phyloP scores from a whole-genome alignment of 2,888 invertebrate species.

The Spisula subtruncata region DNA sequence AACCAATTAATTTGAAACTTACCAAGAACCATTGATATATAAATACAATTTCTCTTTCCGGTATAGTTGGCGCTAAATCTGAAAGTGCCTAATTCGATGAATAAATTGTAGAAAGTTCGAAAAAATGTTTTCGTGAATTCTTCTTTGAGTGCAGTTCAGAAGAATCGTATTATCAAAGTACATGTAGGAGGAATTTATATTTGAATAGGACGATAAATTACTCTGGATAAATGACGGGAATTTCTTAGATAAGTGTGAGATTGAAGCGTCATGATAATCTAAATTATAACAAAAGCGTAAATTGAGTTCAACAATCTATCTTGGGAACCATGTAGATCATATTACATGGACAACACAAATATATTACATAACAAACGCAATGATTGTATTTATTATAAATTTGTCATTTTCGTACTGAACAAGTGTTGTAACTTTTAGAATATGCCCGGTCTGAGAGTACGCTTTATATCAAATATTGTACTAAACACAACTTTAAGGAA shows the following conservation, averaged over 20 bases:
- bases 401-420: neutral
- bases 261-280: neutral
- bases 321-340: neutral
- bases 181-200: neutral
- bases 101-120: neutral
- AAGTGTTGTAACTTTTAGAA: neutral
- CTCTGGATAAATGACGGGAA: neutral
- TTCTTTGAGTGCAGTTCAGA: neutral
- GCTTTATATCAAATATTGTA: no score
- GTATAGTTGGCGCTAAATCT: conserved; percentile 32
- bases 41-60: conserved; percentile 13
- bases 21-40: conserved; percentile 30
- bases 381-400: neutral
- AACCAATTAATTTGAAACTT: conserved; percentile 42
- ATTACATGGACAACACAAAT: neutral
- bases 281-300: neutral
- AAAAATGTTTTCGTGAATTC: neutral
- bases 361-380: neutral
- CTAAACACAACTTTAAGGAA: no score
- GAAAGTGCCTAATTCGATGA: neutral
- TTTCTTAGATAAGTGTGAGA: neutral
- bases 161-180: neutral
- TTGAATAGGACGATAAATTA: neutral
- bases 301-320: neutral
- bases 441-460: no score